These are phyloP conservation scores for Caenorhabditis doughertyi DNA, from an alignment of 2,888 invertebrate species.

Conservation along the genomic window DNA sequence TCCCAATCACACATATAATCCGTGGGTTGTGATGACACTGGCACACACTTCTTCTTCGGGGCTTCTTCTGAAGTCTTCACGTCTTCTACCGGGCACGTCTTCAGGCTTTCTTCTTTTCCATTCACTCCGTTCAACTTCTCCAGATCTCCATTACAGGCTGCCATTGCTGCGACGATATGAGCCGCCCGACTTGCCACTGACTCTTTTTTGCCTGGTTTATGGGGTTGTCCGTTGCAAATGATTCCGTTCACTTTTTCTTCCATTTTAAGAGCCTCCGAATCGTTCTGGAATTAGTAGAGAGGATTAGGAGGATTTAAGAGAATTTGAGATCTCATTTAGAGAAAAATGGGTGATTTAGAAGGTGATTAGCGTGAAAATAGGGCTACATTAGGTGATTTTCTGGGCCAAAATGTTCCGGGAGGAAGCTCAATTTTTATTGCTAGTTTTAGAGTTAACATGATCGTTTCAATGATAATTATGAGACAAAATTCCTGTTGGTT, in stretches of 20 bases:
- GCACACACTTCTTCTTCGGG: constrained; percentile 21
- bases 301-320: neutral
- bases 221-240: constrained; percentile 34
- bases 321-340: no score
- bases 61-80: no score
- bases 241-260: constrained; percentile 49
- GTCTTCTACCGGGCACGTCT: constrained; percentile 1
- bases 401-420: no score
- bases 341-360: no score
- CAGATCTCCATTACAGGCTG: constrained; percentile 44
- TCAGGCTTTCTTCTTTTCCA: neutral
- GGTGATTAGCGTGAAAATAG: no score
- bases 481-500: no score
- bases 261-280: constrained; percentile 5
- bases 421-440: no score
- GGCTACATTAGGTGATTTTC: no score
- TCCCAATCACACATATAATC: constrained; percentile 82
- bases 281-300: constrained; percentile 58
- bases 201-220: constrained; percentile 37
- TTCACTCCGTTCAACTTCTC: constrained; percentile 41
- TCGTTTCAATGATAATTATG: no score
- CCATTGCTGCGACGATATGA: constrained; percentile 44
- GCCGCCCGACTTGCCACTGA: constrained; percentile 59
- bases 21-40: constrained; percentile 13
- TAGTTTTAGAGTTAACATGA: no score